Evolutionary conservation across 2,888 invertebrate species (phyloP), one percentile per base, ranked within the genome.

Genomic region (Allacma fusca): DNA sequence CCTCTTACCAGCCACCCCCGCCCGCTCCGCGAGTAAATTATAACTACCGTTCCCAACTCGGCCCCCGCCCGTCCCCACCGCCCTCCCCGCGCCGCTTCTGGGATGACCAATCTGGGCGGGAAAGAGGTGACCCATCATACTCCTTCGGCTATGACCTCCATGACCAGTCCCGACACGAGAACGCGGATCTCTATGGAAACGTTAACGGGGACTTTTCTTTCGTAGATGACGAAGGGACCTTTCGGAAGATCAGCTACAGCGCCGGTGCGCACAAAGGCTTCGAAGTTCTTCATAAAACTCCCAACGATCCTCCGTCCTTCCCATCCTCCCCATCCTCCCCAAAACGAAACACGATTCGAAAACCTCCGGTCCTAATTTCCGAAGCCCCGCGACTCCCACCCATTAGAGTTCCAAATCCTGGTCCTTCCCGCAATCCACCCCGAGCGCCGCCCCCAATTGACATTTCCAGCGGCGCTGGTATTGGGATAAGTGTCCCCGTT

Each of bases 201-300:
- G 80, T 83, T 43, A 77, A 76, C 57, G 78, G 78, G 19, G 50
- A 73, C 50, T 82, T 78, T 70, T 59, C 80, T 0, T 81, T 79
- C 50, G 78, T 82, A 1, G 83, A 83, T 74, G 81, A 80, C 59
- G 82, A 81, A 28, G 83, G 81, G 4, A 78, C 78, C 1, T 62
- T 70, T 21, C 72, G 80, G 1, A 80, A 80, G 50, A 77, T 83
- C 16, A 77, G 77, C n/a, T 83, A 82, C 64, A 80, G 80, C n/a
- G 81, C 82, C 21, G 83, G 83, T 1, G 80, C 83, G 50, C 80
- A 80, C 0, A 82, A 81, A 69, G 83, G 83, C 28, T 83, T 83
- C 76, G 81, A 81, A 0, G 78, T 40, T 40, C 13, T 40, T 5
- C 40, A 40, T 13, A 40, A 40, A 40, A 40, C 40, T 9, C 40